phyloP scores from a whole-genome alignment of 2,113 vertebrate genomes.

The Oriolus oriolus region DNA sequence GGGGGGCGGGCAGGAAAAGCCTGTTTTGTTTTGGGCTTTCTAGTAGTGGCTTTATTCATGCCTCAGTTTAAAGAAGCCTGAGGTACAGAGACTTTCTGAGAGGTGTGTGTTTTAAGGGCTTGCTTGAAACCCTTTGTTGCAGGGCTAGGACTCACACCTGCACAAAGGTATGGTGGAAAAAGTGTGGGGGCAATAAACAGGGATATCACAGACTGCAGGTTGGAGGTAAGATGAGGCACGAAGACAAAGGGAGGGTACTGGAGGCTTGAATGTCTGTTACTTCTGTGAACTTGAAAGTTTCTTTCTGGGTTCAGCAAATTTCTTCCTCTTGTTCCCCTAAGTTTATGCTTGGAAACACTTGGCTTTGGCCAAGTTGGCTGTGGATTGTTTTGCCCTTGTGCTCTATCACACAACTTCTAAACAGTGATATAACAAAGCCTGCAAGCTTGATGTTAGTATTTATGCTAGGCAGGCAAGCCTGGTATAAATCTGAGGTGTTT shows the following conservation, averaged over 20 bases:
- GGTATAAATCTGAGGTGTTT: conserved; percentile 47
- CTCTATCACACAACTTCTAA: not conserved
- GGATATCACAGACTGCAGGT: not conserved
- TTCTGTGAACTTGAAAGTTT: not conserved
- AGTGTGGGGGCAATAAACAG: not conserved
- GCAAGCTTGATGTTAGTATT: conserved; percentile 35
- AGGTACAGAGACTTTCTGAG: not conserved
- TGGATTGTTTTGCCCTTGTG: conserved; percentile 10
- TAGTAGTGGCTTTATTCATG: not conserved
- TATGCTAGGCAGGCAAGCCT: conserved; percentile 21
- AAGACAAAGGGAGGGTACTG: not conserved
- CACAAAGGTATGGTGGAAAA: not conserved
- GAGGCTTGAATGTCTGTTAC: not conserved
- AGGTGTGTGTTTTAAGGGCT: not conserved
- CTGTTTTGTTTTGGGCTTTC: not conserved
- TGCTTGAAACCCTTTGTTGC: not conserved
- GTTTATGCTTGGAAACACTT: not conserved
- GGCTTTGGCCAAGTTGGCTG: not conserved
- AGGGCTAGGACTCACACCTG: not conserved
- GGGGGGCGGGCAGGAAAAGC: fast-evolving
- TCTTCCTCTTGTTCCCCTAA: not conserved
- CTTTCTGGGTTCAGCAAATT: not conserved
- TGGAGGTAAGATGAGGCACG: not conserved
- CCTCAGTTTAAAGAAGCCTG: not conserved
- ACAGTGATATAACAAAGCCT: not conserved